A percentile compares a stretch with the other conserved stretches of the same genome.
Conservation (phyloP, 2,888 invertebrate species). For the Cantharis rustica region DNA sequence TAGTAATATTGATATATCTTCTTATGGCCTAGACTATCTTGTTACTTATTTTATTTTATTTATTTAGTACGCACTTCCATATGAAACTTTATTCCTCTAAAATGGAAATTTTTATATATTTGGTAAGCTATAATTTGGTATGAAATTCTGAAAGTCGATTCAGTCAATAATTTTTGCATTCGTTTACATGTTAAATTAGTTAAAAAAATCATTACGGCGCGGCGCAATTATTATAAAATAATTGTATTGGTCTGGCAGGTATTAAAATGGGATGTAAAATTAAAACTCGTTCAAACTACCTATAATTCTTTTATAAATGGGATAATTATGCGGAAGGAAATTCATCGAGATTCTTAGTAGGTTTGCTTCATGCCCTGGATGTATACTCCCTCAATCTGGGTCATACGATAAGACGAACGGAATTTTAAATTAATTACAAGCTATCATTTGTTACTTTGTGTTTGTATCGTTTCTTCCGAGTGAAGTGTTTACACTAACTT, state of each 20-base stretch:
- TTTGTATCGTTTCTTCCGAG: not conserved
- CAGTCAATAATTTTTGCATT: not conserved
- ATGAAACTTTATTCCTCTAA: not conserved
- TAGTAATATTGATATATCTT: not conserved
- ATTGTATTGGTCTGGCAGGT: not conserved
- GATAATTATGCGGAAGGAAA: slow-evolving; percentile 26
- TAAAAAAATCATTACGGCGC: not conserved
- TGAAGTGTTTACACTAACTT: not conserved
- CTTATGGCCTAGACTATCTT: not conserved
- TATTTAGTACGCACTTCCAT: not conserved
- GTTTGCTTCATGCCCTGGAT: slow-evolving; percentile 15
- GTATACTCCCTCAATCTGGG: slow-evolving; percentile 15
- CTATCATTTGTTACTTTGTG: not conserved
- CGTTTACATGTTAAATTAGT: too few relatives aligned
- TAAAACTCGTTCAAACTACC: slow-evolving; percentile 8
- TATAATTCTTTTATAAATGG: slow-evolving; percentile 24
- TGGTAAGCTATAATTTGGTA: not conserved
- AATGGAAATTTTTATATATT: not conserved
- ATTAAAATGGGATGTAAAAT: not conserved
- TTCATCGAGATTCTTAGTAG: slow-evolving; percentile 18
- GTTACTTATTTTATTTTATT: not conserved
- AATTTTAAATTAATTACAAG: slow-evolving; percentile 14
- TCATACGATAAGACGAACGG: slow-evolving; percentile 15
- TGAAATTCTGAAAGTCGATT: not conserved
- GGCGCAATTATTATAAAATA: not conserved